These are phyloP conservation scores for Muntiacus reevesi DNA, from an alignment of 2,113 vertebrate genomes.

Conservation along the genomic window DNA sequence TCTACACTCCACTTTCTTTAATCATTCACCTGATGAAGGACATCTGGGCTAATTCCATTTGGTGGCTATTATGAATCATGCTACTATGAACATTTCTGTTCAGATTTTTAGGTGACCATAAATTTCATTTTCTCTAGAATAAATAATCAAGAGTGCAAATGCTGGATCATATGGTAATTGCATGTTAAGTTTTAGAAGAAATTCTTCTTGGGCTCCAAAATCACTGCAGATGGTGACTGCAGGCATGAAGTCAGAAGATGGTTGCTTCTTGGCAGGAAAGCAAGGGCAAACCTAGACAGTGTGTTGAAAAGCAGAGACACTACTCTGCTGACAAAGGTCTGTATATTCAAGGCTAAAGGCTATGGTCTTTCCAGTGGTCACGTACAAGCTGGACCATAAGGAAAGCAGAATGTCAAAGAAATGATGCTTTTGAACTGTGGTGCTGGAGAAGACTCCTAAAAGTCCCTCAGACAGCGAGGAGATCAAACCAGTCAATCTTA, in stretches of 20 bases:
- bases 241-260: neutral
- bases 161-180: neutral
- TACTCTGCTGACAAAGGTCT: neutral
- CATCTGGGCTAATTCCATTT: neutral
- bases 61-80: neutral
- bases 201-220: neutral
- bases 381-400: neutral
- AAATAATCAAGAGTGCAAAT: neutral
- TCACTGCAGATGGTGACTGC: neutral
- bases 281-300: neutral
- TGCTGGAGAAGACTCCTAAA: neutral
- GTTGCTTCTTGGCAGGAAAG: neutral
- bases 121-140: neutral
- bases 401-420: neutral
- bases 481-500: neutral
- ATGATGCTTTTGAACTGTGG: neutral
- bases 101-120: neutral
- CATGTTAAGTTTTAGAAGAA: neutral
- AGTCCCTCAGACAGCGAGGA: neutral
- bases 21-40: neutral
- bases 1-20: neutral
- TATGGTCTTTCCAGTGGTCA: neutral
- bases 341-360: neutral
- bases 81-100: neutral
- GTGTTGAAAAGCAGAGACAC: neutral